Evolutionary conservation across 2,888 invertebrate genomes (phyloP), one percentile per base, ranked within the genome.

Genomic region (Conus canariensis): DNA sequence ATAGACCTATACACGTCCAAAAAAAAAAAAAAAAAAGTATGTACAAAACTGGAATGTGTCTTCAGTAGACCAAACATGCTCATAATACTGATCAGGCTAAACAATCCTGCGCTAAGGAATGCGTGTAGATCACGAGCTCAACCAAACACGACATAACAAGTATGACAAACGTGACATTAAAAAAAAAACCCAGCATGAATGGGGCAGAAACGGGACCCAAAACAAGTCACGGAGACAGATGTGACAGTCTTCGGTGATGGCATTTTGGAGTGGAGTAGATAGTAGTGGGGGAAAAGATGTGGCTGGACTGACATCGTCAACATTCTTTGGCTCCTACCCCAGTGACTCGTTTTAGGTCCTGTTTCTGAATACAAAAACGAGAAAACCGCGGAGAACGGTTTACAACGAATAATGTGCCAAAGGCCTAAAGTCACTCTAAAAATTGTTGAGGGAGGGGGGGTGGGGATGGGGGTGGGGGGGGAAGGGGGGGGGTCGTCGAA

Each of bases 41-140:
- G 19, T 77, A 77, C 77, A 77, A 25, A 77, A 77, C 77, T 30
- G 30, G 77, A 77, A 64, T 64, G 64, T 16, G 64, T 64, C 64
- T 64, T 64, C 30, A 10, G 77, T 77, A 25, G 77, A 30, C 77
- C 19, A 77, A 77, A 30, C 77, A 77, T 16, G 77, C 12, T 77
- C 30, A 77, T 77, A 77, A 77, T 77, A 77, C 77, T 77, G 77
- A 77, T 77, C 77, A 77, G 77, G 77, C 77, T 77, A 77, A 77
- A 4, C 64, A 64, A 64, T 16, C 64, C 64, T 3, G 16, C 3
- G 16, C 64, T 64, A 64, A 64, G 16, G 16, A 5, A 64, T 14
- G 64, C 6, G 64, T 64, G 64, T 64, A 64, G 64, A 64, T 64
- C 64, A 64, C 60, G 60, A 64, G 60, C 60, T 64, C 60, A 64